Percentiles rank a stretch among this genome's conserved stretches.
phyloP scores from a whole-genome alignment of 2,797 vertebrate species.

The Chromobotia macracanthus region DNA sequence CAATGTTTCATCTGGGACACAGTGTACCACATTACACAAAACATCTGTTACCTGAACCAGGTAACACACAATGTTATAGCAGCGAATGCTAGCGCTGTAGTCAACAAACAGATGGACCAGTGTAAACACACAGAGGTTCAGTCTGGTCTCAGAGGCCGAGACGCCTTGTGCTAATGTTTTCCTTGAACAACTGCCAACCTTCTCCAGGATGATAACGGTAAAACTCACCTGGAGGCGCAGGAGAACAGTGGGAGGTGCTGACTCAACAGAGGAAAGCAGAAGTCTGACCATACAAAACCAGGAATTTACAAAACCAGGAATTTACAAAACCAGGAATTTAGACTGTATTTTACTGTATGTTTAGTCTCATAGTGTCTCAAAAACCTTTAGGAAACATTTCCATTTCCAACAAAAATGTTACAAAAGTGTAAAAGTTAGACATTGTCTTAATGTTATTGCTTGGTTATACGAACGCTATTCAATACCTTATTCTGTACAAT shows the following conservation, averaged over 20 bases:
- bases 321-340: too few relatives aligned
- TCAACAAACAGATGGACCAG: constrained; percentile 15
- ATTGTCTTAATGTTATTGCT: too few relatives aligned
- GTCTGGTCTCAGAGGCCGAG: constrained; percentile 27
- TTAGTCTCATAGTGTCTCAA: background rate
- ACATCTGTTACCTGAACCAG: background rate
- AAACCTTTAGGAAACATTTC: background rate
- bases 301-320: too few relatives aligned
- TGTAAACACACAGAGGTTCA: background rate
- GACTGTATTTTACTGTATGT: too few relatives aligned
- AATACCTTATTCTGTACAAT: too few relatives aligned
- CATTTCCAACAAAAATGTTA: too few relatives aligned
- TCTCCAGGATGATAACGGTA: constrained; percentile 31
- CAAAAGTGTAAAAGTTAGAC: too few relatives aligned
- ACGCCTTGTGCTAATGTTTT: constrained; percentile 23
- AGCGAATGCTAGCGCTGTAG: too few relatives aligned
- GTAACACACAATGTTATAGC: background rate
- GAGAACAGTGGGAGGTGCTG: too few relatives aligned
- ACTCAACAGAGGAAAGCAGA: background rate
- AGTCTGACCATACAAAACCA: too few relatives aligned
- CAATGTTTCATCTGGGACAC: background rate
- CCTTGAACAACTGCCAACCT: constrained; percentile 48
- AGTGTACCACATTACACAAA: background rate
- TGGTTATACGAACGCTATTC: too few relatives aligned
- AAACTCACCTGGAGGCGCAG: constrained; percentile 18